Conservation (phyloP, 2,797 vertebrate species). For the Graptemys geographica region DNA sequence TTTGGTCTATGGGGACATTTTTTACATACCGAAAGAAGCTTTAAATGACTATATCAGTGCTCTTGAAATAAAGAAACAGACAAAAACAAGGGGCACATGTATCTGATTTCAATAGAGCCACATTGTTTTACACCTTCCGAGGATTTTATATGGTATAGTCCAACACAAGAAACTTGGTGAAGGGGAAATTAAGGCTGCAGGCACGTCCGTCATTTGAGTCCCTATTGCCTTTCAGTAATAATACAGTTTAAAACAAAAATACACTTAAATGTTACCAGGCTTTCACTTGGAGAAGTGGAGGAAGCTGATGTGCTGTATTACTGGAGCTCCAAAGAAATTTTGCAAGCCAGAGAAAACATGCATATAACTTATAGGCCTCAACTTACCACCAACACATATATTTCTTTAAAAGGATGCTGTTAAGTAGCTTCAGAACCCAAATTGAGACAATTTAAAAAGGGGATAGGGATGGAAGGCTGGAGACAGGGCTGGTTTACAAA, state of each 20-base stretch:
- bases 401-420: neutral
- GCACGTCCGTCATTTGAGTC: neutral
- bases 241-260: neutral
- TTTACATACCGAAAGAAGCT: neutral
- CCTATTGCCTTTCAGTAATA: neutral
- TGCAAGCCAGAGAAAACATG: neutral
- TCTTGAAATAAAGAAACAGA: neutral
- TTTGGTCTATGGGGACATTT: neutral
- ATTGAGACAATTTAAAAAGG: neutral
- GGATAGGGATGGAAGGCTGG: neutral
- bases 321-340: neutral
- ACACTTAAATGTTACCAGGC: too few relatives aligned
- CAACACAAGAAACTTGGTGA: neutral
- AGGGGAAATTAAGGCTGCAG: neutral
- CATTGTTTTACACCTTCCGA: neutral
- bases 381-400: neutral
- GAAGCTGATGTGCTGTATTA: too few relatives aligned
- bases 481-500: rapidly evolving
- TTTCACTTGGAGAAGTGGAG: neutral
- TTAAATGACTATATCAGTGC: rapidly evolving
- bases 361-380: neutral
- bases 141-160: neutral
- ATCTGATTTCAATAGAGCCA: neutral
- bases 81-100: neutral
- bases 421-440: neutral